Evolutionary conservation across 2,888 invertebrate genomes (phyloP).

Genomic region (Dexiosoma caninum): DNA sequence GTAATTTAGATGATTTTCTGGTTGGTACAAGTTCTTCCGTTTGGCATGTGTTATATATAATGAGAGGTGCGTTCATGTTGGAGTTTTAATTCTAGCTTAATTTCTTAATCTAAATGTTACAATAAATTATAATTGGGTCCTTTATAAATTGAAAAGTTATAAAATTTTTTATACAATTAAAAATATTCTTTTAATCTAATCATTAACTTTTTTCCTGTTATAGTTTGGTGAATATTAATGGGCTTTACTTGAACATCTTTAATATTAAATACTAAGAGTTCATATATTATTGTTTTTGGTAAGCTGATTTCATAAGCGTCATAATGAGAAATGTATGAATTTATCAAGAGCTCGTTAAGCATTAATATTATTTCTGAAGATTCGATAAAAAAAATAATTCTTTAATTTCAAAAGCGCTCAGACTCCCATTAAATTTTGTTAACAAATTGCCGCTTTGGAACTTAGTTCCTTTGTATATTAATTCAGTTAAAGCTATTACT

Average conservation of each 20-base stretch:
- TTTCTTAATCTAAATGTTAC: not conserved
- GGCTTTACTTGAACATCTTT: conserved; percentile 3
- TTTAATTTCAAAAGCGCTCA: not conserved
- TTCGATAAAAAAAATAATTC: not conserved
- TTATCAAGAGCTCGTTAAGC: not conserved
- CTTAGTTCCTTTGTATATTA: no score
- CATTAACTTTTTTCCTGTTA: not conserved
- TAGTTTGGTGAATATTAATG: not conserved
- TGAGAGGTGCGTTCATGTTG: not conserved
- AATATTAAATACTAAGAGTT: not conserved
- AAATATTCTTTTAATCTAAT: not conserved
- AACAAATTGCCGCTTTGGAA: not conserved
- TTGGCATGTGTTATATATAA: not conserved
- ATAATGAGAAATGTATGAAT: conserved; percentile 1
- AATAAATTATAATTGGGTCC: not conserved
- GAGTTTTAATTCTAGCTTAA: not conserved
- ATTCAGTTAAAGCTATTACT: not conserved
- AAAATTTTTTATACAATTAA: not conserved
- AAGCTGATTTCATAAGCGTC: conserved; percentile 7
- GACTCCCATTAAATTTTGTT: not conserved
- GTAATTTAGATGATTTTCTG: not conserved
- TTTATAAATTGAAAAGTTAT: not conserved
- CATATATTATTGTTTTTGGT: not conserved
- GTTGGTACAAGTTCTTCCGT: not conserved
- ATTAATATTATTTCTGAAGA: not conserved